Base-by-base conservation (phyloP, 2,113 vertebrate species). In the Triplophysa rosa region DNA sequence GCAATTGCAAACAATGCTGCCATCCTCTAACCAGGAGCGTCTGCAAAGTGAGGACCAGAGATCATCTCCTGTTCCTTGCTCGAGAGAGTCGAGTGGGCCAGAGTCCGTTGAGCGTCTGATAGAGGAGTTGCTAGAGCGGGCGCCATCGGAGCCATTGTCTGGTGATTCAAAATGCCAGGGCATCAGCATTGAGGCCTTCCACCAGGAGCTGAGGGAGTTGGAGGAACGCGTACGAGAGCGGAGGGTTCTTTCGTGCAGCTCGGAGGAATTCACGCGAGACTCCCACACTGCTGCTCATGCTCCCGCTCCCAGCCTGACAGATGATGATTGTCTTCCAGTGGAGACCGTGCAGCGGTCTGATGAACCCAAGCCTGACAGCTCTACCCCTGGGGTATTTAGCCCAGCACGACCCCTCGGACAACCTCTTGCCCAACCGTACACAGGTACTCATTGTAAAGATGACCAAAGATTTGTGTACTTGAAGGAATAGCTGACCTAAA, bases 161-260 rank as follows among this genome's bases (percentile, higher is more conserved):
- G 86, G 83, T 0, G 94, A 95, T 37, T 61, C 87, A 0, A 90
- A 92, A 0, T 91, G 92, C 4, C 85, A 91, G 21, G 90, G 92
- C 2, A 89, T 94, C 83, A 94, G 90, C 88, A 94, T 97, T 0
- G 96, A 98, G 87, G 91, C 93, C 13, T 97, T 98, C 88, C 93
- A 93, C 0, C 92, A 92, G 88, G 96, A 98, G 86, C 93, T 98
- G 75, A 91, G 80, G 6, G 94, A 95, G 77, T 92, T 97, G 42
- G 95, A 98, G 87, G 94, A 95, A 77, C 90, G 91, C 0, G 93
- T 94, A 8, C 90, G 89, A 24, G 90, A 89, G 65, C 86, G 88
- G 13, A 54, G 47, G 5, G 40, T 77, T 4, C 16, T 75, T 2
- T 80, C 82, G 8, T 29, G 74, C 8, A 74, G 78, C 70, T 80